Conservation (phyloP, 1,140 invertebrate genomes). For the Eciton burchellii region DNA sequence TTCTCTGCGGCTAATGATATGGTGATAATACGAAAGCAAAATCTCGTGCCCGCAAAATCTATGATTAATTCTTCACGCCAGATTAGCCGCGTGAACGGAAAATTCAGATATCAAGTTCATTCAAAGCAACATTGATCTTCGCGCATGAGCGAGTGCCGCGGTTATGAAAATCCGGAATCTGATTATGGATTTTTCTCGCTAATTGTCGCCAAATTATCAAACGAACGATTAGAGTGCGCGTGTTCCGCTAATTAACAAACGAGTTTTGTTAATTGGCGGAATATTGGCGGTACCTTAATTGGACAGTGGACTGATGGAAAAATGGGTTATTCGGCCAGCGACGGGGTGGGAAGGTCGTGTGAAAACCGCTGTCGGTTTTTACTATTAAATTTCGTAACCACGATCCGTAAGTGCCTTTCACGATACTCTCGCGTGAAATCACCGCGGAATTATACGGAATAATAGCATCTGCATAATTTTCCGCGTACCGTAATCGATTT, state of each 20-base stretch:
- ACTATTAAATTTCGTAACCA: slow-evolving; percentile 28
- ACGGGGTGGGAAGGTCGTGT: neutral
- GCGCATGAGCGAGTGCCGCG: neutral
- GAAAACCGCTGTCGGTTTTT: neutral
- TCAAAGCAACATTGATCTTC: slow-evolving; percentile 52
- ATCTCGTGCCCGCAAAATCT: neutral
- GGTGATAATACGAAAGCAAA: neutral
- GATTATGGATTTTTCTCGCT: slow-evolving; percentile 19
- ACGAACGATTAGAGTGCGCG: neutral
- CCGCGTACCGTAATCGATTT: slow-evolving; percentile 58
- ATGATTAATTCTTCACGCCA: slow-evolving; percentile 26
- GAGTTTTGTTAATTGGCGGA: neutral
- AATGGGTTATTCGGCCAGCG: slow-evolving; percentile 31
- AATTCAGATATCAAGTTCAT: slow-evolving; percentile 34
- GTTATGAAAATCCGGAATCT: slow-evolving; percentile 35
- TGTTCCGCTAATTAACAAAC: no score
- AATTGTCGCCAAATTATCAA: slow-evolving; percentile 32
- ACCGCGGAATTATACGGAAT: slow-evolving; percentile 39
- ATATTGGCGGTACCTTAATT: neutral
- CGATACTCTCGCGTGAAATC: slow-evolving; percentile 43
- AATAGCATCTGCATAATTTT: slow-evolving; percentile 49
- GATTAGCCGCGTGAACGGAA: neutral
- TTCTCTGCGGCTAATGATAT: neutral
- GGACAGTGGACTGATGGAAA: neutral
- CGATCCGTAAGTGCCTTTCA: slow-evolving; percentile 33